phyloP scores from a whole-genome alignment of 2,888 invertebrate species.

The Drosophila austrosaltans region DNA sequence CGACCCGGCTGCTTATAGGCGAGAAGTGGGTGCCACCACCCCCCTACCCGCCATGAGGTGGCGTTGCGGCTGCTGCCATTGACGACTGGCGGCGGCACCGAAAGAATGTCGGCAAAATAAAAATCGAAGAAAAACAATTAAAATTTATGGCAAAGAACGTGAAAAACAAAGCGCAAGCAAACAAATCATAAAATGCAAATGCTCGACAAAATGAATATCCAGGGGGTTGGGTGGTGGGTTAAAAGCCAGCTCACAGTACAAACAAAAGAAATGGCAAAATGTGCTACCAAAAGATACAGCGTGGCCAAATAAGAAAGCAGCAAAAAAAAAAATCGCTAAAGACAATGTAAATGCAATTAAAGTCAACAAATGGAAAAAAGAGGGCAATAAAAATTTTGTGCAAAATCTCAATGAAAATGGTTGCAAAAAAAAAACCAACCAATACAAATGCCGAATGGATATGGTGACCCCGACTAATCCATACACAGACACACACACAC shows the following conservation, averaged over 20 bases:
- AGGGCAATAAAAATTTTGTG: not conserved
- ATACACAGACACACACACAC: slow-evolving; percentile 10
- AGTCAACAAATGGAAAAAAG: slow-evolving; percentile 16
- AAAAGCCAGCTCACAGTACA: slow-evolving; percentile 40
- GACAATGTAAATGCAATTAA: slow-evolving; percentile 16
- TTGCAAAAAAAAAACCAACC: slow-evolving; percentile 8
- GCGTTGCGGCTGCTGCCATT: not conserved
- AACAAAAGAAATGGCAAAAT: slow-evolving; percentile 9
- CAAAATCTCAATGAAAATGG: not conserved
- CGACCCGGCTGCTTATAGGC: slow-evolving; percentile 47
- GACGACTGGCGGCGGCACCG: slow-evolving; percentile 20
- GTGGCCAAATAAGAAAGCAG: not conserved
- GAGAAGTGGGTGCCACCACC: slow-evolving; percentile 21
- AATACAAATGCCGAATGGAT: slow-evolving; percentile 40
- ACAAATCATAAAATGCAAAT: slow-evolving; percentile 78
- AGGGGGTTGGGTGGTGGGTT: not conserved
- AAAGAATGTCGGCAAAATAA: slow-evolving; percentile 53
- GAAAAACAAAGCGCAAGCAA: slow-evolving; percentile 59
- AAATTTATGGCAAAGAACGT: slow-evolving; percentile 65
- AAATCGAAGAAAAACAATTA: slow-evolving; percentile 78
- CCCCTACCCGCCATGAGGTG: not conserved
- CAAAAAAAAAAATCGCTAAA: too few species aligned
- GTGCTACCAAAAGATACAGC: slow-evolving; percentile 2
- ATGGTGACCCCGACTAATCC: slow-evolving; percentile 52
- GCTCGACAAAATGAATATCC: slow-evolving; percentile 24